Evolutionary conservation across 2,888 invertebrate genomes (phyloP), one percentile per base, ranked within the genome.

Genomic region (Drosophila putrida): DNA sequence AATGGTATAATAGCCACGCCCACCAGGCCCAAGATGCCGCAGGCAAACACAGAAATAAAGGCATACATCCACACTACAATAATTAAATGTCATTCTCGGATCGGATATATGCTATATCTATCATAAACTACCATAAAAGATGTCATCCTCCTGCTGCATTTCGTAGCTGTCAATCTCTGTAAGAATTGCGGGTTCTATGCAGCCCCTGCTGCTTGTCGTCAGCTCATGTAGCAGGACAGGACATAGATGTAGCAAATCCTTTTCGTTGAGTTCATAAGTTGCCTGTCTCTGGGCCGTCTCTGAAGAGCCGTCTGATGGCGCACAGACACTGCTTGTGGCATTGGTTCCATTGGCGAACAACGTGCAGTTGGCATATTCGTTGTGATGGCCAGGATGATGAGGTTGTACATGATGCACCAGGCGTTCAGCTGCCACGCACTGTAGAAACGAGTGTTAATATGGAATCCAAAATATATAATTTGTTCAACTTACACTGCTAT

Each of bases 1-100:
- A 97, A 95, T 0, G 98, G 98, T 88, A 98, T 97, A 6, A 98
- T 96, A 4, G 96, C 96, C 10, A 98, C 96, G 2, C 98, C 97
- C 11, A 97, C 93, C 43, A 98, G 93, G 9, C 98, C 98, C 83
- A 97, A 96, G 4, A 97, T 94, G 89, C 97, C 97, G 76, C 98
- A 98, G 28, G 96, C 94, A 6, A 96, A 92, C 79, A 98, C 97
- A 66, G 98, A 96, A 28, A 95, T 89, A 5, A 95, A 95, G 2
- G 98, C 96, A 91, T 96, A 98, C 9, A 96, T 89, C 98, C 98
- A 98, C 6, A 97, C 97, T 93, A 65, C 11, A 67, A 66, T 28
- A 49, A 2, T 15, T 9, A 43, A 15, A 20, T 33, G 15, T 54
- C n/a, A 55, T n/a, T 33, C 33, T 25, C 1, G 25, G 0, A 27